Percentiles rank a stretch among this genome's conserved stretches.
These are phyloP conservation scores for Cephalopholis sonnerati DNA, from an alignment of 2,113 vertebrate species.

Conservation along the genomic window DNA sequence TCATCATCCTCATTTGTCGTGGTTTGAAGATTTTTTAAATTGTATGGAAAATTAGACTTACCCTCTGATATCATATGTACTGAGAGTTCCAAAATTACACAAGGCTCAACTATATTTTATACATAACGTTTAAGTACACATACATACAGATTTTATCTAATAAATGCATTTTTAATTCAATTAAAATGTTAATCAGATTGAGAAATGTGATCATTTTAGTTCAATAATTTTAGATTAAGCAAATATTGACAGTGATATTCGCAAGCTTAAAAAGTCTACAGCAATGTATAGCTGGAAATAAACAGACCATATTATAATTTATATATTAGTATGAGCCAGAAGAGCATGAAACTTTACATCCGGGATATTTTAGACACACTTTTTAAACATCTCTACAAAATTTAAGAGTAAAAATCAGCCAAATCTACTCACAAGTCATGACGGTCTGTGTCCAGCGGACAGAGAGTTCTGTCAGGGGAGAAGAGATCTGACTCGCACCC, in stretches of 20 bases:
- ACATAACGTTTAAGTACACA: not conserved
- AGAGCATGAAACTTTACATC: not conserved
- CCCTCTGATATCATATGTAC: not conserved
- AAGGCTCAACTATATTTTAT: not conserved
- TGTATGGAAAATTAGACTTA: not conserved
- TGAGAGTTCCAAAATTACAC: not conserved
- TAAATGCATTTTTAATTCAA: not conserved
- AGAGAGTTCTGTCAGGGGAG: constrained; percentile 70
- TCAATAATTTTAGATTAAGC: not conserved
- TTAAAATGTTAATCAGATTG: not conserved
- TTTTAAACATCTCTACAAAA: not conserved
- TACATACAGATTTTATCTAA: not conserved
- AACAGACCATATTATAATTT: not conserved
- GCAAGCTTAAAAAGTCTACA: not conserved
- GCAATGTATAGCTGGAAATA: not conserved
- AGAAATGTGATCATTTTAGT: not conserved
- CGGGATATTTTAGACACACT: not conserved
- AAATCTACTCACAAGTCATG: constrained; percentile 80
- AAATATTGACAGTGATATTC: not conserved
- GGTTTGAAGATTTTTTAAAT: not conserved
- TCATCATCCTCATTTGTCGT: not conserved
- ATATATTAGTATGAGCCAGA: not conserved
- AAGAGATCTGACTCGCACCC: constrained; percentile 88
- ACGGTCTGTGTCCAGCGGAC: constrained; percentile 46
- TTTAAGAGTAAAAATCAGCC: not conserved